A percentile compares a stretch with the other conserved stretches of the same genome.
Evolutionary conservation across 2,888 invertebrate genomes (phyloP).

Genomic region (Cantharis flavilabris): DNA sequence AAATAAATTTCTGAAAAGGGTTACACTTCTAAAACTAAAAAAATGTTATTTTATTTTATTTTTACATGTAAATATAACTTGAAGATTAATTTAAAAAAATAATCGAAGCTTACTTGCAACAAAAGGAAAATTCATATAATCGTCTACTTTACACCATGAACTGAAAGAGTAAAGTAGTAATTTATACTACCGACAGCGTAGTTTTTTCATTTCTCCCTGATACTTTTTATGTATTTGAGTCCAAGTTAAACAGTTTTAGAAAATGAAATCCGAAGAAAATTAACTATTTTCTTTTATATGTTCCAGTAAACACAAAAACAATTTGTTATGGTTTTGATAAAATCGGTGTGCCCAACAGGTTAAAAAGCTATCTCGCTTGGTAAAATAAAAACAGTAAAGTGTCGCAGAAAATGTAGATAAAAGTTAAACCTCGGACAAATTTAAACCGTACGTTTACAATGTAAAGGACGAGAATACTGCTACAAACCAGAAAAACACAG

Average conservation of each 20-base stretch:
- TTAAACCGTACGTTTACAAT: not conserved
- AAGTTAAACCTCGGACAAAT: not conserved
- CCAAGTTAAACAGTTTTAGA: not conserved
- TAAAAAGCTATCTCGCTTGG: not conserved
- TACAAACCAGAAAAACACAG: not conserved
- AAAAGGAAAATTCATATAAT: too few species aligned
- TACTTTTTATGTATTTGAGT: too few species aligned
- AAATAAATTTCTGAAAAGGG: not conserved
- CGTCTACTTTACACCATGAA: too few species aligned
- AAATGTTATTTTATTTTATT: too few species aligned
- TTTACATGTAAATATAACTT: too few species aligned
- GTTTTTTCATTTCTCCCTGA: too few species aligned
- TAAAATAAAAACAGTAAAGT: not conserved
- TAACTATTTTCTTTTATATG: not conserved
- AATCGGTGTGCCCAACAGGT: not conserved
- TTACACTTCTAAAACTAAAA: too few species aligned
- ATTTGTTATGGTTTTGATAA: not conserved
- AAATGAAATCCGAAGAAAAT: not conserved
- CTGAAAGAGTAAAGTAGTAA: too few species aligned
- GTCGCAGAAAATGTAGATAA: not conserved
- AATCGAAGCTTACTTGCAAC: too few species aligned
- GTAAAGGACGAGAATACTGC: not conserved
- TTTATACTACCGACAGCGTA: too few species aligned
- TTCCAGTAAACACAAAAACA: not conserved
- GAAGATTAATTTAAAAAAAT: too few species aligned